Evolutionary conservation across 1,140 invertebrate genomes (phyloP).

Genomic region (Drosophila orena): DNA sequence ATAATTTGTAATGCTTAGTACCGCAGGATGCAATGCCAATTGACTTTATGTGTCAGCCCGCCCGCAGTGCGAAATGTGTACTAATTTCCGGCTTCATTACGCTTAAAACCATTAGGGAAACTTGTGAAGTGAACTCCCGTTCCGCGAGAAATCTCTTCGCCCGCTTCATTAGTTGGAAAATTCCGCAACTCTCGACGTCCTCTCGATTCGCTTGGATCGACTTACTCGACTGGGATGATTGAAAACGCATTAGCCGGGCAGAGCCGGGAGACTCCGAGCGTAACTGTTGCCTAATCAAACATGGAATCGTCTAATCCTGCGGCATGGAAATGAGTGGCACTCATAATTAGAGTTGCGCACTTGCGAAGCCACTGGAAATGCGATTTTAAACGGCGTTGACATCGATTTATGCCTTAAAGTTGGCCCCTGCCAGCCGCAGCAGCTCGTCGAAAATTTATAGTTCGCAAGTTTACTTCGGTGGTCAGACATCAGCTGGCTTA

Average conservation of each 20-base stretch:
- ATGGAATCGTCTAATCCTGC: constrained; percentile 16
- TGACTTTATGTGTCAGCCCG: constrained; percentile 67
- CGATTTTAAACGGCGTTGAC: constrained; percentile 70
- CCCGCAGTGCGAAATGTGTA: constrained; percentile 75
- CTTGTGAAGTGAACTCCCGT: constrained; percentile 60
- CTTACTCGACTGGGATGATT: constrained; percentile 44
- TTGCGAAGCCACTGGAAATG: constrained; percentile 54
- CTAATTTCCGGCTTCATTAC: constrained; percentile 81
- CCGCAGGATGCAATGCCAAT: background rate
- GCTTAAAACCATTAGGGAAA: constrained; percentile 75
- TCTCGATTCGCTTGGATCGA: constrained; percentile 18
- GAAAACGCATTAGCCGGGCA: constrained; percentile 41
- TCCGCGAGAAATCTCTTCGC: constrained; percentile 7
- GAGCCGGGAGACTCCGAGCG: background rate
- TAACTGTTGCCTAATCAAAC: constrained; percentile 64
- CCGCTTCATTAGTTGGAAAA: constrained; percentile 56
- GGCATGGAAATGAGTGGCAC: constrained; percentile 26
- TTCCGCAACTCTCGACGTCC: constrained; percentile 20
- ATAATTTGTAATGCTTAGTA: background rate
- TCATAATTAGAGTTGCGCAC: constrained; percentile 62
- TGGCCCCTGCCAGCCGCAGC: constrained; percentile 29
- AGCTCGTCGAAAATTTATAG: constrained; percentile 54
- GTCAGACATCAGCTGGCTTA: constrained; percentile 67
- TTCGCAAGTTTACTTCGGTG: constrained; percentile 42
- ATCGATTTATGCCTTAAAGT: constrained; percentile 69